Base-by-base conservation (phyloP, 2,113 vertebrate species). In the Zosterops hypoxanthus region DNA sequence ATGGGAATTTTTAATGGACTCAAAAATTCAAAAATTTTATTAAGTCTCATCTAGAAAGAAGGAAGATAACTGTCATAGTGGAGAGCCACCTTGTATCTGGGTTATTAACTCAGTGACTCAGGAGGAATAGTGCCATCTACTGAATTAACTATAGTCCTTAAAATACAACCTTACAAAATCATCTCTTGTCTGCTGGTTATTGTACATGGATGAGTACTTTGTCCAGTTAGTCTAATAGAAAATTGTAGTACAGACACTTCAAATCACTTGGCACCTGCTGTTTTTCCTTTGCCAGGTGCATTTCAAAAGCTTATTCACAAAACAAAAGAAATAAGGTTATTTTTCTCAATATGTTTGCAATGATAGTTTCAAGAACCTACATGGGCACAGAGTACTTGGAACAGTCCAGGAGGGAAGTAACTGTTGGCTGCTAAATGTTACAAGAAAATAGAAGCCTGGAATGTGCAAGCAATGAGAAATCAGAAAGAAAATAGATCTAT, bases 101-200 rank as follows among this genome's bases (percentile, higher is more conserved):
- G 12, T 75, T 81, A 57, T 72, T 15, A 92, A 46, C 46, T 85
- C 73, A 57, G 61, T 72, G 91, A 87, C 53, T 89, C 84, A 89
- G 78, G 83, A 86, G 82, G 83, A 96, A 96, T 91, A 95, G 93
- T 94, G 94, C 93, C 95, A 97, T 82, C 96, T 96, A 68, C 94
- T 85, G 93, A 95, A 95, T 79, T 92, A 72, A 75, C 65, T 33
- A 9, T 4, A 41, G 25, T 65, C 49, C 44, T 84, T 68, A 82
- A 71, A 87, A 82, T n/a, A 63, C 5, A 31, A 23, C 19, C 39
- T 75, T 59, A 91, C 18, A 82, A 82, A 88, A 68, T 16, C 17
- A 36, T 65, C 72, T 91, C 60, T 87, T n/a, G 60, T 55, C 44
- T 75, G 52, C n/a, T 89, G 33, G 33, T 50, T 84, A 39, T 64